Percentiles rank a stretch among this genome's conserved stretches.
phyloP scores from a whole-genome alignment of 2,888 invertebrate genomes.

The Cephus rjabovi region DNA sequence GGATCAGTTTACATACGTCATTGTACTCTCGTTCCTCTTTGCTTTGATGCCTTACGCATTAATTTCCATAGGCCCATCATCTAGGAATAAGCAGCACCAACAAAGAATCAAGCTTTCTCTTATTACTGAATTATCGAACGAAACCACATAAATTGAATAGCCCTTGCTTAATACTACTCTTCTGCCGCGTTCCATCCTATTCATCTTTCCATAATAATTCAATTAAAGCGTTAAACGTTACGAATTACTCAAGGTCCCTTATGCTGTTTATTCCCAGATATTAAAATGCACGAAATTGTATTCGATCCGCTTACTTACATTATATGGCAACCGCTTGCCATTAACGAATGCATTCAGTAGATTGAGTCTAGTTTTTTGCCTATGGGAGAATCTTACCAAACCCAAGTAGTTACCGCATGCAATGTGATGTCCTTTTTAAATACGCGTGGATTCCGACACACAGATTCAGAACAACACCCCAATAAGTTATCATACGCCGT shows the following conservation, averaged over 20 bases:
- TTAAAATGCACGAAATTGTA: not conserved
- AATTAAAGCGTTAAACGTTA: too few relatives aligned
- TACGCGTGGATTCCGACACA: conserved; percentile 1
- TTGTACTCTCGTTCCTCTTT: conserved; percentile 47
- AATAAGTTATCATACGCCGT: not conserved
- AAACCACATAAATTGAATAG: too few relatives aligned
- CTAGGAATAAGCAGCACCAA: conserved; percentile 32
- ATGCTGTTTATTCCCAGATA: not conserved
- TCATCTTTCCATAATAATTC: too few relatives aligned
- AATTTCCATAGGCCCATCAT: not conserved
- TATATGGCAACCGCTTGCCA: not conserved
- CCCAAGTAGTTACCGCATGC: not conserved
- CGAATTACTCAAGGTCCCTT: too few relatives aligned
- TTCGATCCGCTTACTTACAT: not conserved
- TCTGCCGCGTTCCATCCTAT: too few relatives aligned
- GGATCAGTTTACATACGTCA: conserved; percentile 51
- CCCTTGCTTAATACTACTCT: too few relatives aligned
- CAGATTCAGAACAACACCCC: not conserved
- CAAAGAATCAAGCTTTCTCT: too few relatives aligned
- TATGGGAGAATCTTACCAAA: not conserved
- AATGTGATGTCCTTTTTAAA: not conserved
- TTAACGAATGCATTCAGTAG: not conserved
- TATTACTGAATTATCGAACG: too few relatives aligned
- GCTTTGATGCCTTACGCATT: conserved; percentile 30
- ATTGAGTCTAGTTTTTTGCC: not conserved